Evolutionary conservation across 2,888 invertebrate species (phyloP).

Genomic region (Diachrysia chrysitis): DNA sequence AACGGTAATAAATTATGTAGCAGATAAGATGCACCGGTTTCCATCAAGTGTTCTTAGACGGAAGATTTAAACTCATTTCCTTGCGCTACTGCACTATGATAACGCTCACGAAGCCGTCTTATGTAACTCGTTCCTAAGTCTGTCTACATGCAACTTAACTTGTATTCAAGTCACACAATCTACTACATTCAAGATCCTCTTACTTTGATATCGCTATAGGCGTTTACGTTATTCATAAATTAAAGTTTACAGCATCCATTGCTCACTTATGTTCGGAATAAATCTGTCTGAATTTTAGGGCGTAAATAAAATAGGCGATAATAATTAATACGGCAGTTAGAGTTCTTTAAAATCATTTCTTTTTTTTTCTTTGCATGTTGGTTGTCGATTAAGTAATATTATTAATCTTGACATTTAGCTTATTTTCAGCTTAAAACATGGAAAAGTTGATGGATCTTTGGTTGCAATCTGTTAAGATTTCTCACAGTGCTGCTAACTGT

Average conservation of each 20-base stretch:
- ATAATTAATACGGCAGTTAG: background rate
- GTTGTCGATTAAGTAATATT: no score
- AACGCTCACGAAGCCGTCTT: constrained; percentile 66
- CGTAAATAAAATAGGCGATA: background rate
- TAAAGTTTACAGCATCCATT: background rate
- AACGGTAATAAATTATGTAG: constrained; percentile 11
- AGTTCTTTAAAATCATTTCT: no score
- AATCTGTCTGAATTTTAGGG: background rate
- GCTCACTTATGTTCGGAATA: background rate
- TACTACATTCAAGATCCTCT: constrained; percentile 39
- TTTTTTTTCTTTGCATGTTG: no score
- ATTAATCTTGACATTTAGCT: no score
- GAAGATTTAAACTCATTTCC: constrained; percentile 60
- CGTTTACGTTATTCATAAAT: background rate
- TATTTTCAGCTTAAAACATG: no score
- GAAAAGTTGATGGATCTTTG: background rate
- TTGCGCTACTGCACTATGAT: constrained; percentile 67
- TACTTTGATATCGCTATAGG: constrained; percentile 36
- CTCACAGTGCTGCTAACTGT: background rate
- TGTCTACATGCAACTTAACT: constrained; percentile 23
- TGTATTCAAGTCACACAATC: constrained; percentile 34
- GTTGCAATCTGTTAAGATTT: background rate
- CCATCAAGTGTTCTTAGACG: constrained; percentile 48
- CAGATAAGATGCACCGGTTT: constrained; percentile 24
- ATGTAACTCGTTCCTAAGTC: constrained; percentile 52